Conservation (phyloP, 2,113 vertebrate species). For the Percopsis transmontana region DNA sequence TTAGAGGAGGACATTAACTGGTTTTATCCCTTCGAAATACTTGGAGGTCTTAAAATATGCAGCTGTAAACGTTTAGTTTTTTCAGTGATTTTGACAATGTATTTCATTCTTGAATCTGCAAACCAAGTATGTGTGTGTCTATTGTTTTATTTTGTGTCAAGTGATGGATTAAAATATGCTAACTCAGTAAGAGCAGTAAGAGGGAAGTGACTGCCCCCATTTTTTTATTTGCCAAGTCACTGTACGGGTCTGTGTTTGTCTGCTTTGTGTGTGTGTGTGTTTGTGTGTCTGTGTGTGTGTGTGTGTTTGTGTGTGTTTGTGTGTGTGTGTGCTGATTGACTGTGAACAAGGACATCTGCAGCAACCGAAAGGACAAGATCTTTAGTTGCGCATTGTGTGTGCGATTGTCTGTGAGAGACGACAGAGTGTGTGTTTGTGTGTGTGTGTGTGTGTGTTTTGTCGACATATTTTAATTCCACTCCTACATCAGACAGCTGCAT, state of each 20-base stretch:
- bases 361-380: background rate
- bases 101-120: too few species aligned
- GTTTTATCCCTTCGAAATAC: too few species aligned
- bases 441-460: conserved; percentile 1
- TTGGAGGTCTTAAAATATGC: too few species aligned
- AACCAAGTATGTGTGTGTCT: too few species aligned
- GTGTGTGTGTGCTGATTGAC: background rate
- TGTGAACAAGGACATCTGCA: background rate
- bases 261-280: background rate
- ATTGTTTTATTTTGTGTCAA: too few species aligned
- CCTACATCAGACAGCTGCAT: too few species aligned
- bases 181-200: too few species aligned
- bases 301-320: background rate
- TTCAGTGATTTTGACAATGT: too few species aligned
- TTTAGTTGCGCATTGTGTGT: background rate
- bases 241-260: background rate
- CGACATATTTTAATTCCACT: too few species aligned
- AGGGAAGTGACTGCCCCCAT: background rate
- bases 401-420: background rate
- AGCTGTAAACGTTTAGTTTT: too few species aligned
- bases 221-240: background rate
- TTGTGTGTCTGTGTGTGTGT: background rate
- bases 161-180: too few species aligned
- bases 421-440: background rate
- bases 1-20: too few species aligned